Evolutionary conservation across 37 sponge, comb jelly and placozoan genomes (phyloP).

Genomic region (Petrosia ficiformis): DNA sequence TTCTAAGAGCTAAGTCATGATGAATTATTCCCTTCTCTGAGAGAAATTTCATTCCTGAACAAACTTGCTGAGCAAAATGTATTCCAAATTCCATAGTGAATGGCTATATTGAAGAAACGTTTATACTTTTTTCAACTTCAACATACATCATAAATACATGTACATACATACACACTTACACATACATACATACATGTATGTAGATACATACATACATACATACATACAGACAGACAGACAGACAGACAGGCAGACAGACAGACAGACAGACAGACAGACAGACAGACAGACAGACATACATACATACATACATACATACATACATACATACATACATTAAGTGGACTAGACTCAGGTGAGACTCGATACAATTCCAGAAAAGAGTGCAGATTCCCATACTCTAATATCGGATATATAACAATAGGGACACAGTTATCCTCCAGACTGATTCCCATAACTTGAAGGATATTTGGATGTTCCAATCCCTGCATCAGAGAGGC

Average conservation of each 20-base stretch:
- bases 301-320: background rate
- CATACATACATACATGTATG: background rate
- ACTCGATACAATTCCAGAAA: conserved; percentile 40
- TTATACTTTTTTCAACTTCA: background rate
- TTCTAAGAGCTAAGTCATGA: conserved; percentile 77
- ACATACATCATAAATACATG: background rate
- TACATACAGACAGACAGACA: background rate
- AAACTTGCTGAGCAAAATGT: conserved; percentile 51
- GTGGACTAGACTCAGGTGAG: conserved; percentile 23
- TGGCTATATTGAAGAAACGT: conserved; percentile 20
- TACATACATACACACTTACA: background rate
- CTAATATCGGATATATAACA: conserved; percentile 56
- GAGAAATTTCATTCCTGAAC: conserved; percentile 54
- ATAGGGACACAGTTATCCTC: conserved; percentile 70
- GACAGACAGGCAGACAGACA: background rate
- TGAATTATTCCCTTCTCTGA: conserved; percentile 59
- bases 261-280: background rate
- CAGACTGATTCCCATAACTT: conserved; percentile 49
- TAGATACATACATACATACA: background rate
- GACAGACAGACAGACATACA: background rate
- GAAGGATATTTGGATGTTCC: conserved; percentile 57
- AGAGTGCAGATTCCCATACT: conserved; percentile 61
- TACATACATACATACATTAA: conserved; percentile 6
- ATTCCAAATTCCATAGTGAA: conserved; percentile 33
- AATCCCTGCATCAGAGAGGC: conserved; percentile 51